phyloP scores from a whole-genome alignment of 2,113 vertebrate genomes.

The Podocnemis expansa region DNA sequence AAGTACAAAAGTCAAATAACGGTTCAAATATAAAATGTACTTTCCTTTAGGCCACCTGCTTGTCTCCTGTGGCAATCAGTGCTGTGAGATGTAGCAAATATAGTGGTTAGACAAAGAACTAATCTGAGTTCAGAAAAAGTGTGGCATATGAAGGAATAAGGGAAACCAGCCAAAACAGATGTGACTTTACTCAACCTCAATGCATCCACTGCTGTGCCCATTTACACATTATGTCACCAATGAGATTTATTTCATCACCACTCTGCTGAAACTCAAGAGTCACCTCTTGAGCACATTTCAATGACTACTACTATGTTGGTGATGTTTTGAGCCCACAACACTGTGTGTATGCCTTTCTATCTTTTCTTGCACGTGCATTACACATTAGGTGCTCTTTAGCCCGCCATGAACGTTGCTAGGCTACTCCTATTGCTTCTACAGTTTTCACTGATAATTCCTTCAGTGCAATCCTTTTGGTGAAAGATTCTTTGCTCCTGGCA shows the following conservation, averaged over 20 bases:
- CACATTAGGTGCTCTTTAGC: not conserved
- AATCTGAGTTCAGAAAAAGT: not conserved
- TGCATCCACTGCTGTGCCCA: accelerated
- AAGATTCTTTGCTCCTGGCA: not conserved
- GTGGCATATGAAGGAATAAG: accelerated
- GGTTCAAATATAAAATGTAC: not conserved
- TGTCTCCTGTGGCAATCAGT: not conserved
- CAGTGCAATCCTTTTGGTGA: not conserved
- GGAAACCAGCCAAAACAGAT: too few relatives aligned
- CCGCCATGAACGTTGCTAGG: not conserved
- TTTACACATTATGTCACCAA: not conserved
- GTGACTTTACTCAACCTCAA: accelerated
- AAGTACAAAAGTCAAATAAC: not conserved
- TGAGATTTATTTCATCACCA: accelerated
- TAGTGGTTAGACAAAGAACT: accelerated
- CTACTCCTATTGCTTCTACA: not conserved
- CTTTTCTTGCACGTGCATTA: not conserved
- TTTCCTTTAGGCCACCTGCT: accelerated
- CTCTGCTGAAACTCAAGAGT: accelerated
- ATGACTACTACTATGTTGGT: accelerated
- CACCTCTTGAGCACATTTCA: accelerated
- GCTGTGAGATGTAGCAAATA: accelerated
- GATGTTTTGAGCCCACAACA: not conserved
- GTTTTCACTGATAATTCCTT: not conserved
- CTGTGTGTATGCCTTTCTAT: not conserved